Evolutionary conservation across 2,888 invertebrate species (phyloP), one percentile per base, ranked within the genome.

Genomic region (Aporophyla lueneburgensis): DNA sequence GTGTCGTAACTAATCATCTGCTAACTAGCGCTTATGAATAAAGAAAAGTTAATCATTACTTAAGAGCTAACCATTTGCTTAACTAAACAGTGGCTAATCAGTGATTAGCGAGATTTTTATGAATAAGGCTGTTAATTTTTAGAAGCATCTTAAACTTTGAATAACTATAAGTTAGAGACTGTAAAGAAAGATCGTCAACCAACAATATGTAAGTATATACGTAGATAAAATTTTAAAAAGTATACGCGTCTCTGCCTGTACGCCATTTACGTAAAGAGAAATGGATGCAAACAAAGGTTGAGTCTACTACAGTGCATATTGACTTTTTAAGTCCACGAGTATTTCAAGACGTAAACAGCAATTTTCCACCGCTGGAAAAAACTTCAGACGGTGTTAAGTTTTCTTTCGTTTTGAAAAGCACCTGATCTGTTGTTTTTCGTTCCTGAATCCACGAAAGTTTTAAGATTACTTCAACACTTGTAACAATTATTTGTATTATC

Each of bases 311-410:
- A 33, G 43, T 53, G 65, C 71, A 70, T 59, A 76, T 59, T 59
- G 71, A 76, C 81, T 43, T 53, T 84, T 63, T 58, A 61, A 73
- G 65, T 70, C 33, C 54, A 69, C 65, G 40, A 56, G 21, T 40
- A 63, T 72, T 74, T 63, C 16, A 73, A 83, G 70, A 68, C 54
- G n/a, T 58, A 58, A 70, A 58, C 51, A 76, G 24, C 68, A 81
- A 77, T 33, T 73, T 82, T 85, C 77, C 82, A 70, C n/a, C 14
- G 21, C n/a, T 66, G 71, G 61, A 84, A 80, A 68, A 81, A 59
- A 5, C 61, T 61, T 68, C 1, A 6, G 16, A 71, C 43, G 6
- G n/a, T 43, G 62, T 33, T 61, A 54, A 33, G 5, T 51, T 40
- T 54, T 14, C 14, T 1, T 58, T 59, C 2, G 24, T 14, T 58